A percentile compares a stretch with the other conserved stretches of the same genome.
Conservation (phyloP, 2,888 invertebrate genomes). For the Netelia melanura region DNA sequence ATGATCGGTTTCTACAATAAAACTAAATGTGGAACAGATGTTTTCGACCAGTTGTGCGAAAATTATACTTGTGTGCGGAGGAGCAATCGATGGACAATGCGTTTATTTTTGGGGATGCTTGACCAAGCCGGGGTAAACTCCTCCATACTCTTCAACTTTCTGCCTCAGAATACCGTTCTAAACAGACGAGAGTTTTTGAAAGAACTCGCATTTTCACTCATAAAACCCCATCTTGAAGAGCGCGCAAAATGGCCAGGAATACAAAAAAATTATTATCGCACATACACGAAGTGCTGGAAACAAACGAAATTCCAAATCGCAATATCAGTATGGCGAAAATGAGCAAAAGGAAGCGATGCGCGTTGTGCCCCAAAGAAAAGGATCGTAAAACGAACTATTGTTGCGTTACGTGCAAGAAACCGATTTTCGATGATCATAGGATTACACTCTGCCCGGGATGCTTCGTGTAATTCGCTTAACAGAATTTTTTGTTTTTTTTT, state of each 20-base stretch:
- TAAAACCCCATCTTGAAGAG: slow-evolving; percentile 43
- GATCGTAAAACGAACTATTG: slow-evolving; percentile 13
- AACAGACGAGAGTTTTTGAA: slow-evolving; percentile 19
- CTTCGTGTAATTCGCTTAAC: slow-evolving; percentile 1
- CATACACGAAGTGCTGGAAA: slow-evolving; percentile 19
- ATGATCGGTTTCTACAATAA: slow-evolving; percentile 23
- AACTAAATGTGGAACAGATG: slow-evolving; percentile 5
- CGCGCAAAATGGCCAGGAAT: slow-evolving; percentile 10
- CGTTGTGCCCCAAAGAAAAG: slow-evolving; percentile 30
- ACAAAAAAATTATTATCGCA: slow-evolving; percentile 23
- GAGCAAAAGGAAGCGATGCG: slow-evolving; percentile 38
- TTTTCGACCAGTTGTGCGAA: slow-evolving; percentile 37
- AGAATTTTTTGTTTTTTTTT: neutral
- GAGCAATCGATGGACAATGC: slow-evolving; percentile 39
- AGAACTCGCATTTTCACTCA: slow-evolving; percentile 23
- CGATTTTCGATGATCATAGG: slow-evolving; percentile 31
- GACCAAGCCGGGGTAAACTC: slow-evolving; percentile 49
- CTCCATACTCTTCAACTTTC: slow-evolving; percentile 47
- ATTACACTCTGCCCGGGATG: slow-evolving; percentile 3
- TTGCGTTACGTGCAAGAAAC: slow-evolving; percentile 13
- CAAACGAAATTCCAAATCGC: neutral
- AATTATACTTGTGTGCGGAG: slow-evolving; percentile 30
- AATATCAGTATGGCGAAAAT: slow-evolving; percentile 31
- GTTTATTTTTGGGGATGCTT: slow-evolving; percentile 43
- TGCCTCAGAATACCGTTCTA: neutral